A percentile compares a stretch with the other conserved stretches of the same genome.
Evolutionary conservation across 1,140 invertebrate genomes (phyloP).

Genomic region (Pantala flavescens): DNA sequence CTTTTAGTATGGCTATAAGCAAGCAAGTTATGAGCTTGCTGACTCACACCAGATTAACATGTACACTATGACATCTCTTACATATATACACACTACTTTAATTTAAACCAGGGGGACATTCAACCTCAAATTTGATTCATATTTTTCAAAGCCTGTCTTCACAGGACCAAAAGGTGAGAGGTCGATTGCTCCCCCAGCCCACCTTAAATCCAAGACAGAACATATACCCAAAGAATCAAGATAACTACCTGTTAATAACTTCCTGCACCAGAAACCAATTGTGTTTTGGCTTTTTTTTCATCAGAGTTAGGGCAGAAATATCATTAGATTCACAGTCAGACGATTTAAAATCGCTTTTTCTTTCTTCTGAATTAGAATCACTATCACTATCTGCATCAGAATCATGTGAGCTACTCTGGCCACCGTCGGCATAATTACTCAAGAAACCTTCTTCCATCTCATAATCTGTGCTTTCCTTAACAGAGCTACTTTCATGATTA

Average conservation of each 20-base stretch:
- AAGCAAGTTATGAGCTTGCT: no score
- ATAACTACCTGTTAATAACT: conserved; percentile 28
- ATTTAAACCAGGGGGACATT: no score
- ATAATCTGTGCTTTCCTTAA: conserved; percentile 19
- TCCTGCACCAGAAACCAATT: conserved; percentile 49
- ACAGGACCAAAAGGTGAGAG: no score
- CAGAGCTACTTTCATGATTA: conserved; percentile 16
- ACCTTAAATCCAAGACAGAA: no score
- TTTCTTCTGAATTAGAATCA: conserved; percentile 28
- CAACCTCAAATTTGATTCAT: no score
- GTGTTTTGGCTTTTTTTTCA: conserved; percentile 51
- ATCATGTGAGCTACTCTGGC: conserved; percentile 20
- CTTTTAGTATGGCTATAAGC: no score
- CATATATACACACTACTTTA: no score
- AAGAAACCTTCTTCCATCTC: conserved; percentile 15
- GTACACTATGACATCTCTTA: no score
- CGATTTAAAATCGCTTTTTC: conserved; percentile 23
- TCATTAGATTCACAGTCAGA: conserved; percentile 34
- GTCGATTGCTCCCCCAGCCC: no score
- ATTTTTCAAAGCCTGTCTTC: no score
- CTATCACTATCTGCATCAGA: conserved; percentile 28
- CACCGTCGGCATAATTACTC: background rate
- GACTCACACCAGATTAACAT: no score
- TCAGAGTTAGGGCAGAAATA: conserved; percentile 40
- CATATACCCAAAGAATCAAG: no score